These are phyloP conservation scores for Agonopterix subpropinquella DNA, from an alignment of 2,888 invertebrate genomes.

Conservation along the genomic window DNA sequence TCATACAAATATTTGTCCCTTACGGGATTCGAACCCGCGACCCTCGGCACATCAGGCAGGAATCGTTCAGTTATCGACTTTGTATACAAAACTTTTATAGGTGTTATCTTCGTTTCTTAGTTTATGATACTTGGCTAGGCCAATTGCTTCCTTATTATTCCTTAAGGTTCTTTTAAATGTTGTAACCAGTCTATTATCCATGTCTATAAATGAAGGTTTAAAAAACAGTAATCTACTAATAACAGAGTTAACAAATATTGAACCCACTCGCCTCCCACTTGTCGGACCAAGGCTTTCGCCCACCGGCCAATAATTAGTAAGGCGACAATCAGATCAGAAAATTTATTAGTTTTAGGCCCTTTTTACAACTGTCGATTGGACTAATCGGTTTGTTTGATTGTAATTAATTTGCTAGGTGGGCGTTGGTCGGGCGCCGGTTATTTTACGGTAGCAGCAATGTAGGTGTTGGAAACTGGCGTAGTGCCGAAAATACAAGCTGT, in stretches of 20 bases:
- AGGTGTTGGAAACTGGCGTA: too few species aligned
- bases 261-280: constrained; percentile 25
- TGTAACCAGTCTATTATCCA: background rate
- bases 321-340: constrained; percentile 26
- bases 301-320: constrained; percentile 25
- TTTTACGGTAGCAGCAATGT: too few species aligned
- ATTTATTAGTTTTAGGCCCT: constrained; percentile 2
- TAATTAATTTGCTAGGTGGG: constrained; percentile 1
- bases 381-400: constrained; percentile 1
- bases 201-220: background rate
- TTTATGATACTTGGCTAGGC: too few species aligned
- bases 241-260: constrained; percentile 4
- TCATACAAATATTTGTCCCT: too few species aligned
- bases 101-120: too few species aligned
- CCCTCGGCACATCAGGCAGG: too few species aligned
- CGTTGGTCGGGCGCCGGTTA: too few species aligned
- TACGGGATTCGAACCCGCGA: too few species aligned
- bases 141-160: background rate
- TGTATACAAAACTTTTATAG: too few species aligned
- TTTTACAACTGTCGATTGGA: background rate
- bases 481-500: too few species aligned
- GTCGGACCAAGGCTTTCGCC: constrained; percentile 32
- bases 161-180: background rate
- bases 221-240: constrained; percentile 2
- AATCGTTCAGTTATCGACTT: too few species aligned